Base-by-base conservation (phyloP, 2,888 invertebrate species). In the Apamea sordens region DNA sequence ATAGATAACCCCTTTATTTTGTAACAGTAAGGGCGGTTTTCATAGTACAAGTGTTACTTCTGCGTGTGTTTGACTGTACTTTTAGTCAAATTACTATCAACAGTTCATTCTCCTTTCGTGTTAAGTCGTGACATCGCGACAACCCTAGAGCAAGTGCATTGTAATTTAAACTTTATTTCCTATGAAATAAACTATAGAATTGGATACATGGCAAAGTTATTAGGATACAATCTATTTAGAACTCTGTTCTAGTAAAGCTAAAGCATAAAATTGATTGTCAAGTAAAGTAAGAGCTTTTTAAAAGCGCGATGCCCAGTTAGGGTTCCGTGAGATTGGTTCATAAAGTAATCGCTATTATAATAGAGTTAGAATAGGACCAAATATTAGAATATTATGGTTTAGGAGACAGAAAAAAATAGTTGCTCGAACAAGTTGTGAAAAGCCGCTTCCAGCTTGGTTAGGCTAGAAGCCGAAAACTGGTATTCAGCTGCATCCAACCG, bases 51-150 rank as follows among this genome's bases (percentile, higher is more conserved):
- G 0, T 41, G 15, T 18, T 8, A 41, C 3, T 65, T 36, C 21
- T 41, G 15, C 15, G 15, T 59, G 41, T 2, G 0, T 15, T 41
- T 28, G 21, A 72, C 24, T 11, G 21, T 61, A 68, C 63, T 64
- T 56, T 41, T 69, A 56, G 56, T 68, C 44, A 81, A 78, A 83
- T 83, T 44, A 84, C 65, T 71, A 74, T 32, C 28, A 73, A 73
- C 44, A 59, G 87, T 68, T 83, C 85, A 76, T 79, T 84, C 80
- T 53, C 87, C 79, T 86, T 53, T 65, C 24, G 76, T 86, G 73
- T 47, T 53, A n/a, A 70, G 36, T 21, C 32, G 85, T 73, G 76
- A 79, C 71, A 71, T 83, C 84, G 79, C 87, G 79, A 72, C 85
- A 86, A 72, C 87, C 85, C 85, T 86, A 68, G 5, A 21, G 6